Base-by-base conservation (phyloP, 37 sponge, comb jelly and placozoan genomes). In the Crambe crambe region DNA sequence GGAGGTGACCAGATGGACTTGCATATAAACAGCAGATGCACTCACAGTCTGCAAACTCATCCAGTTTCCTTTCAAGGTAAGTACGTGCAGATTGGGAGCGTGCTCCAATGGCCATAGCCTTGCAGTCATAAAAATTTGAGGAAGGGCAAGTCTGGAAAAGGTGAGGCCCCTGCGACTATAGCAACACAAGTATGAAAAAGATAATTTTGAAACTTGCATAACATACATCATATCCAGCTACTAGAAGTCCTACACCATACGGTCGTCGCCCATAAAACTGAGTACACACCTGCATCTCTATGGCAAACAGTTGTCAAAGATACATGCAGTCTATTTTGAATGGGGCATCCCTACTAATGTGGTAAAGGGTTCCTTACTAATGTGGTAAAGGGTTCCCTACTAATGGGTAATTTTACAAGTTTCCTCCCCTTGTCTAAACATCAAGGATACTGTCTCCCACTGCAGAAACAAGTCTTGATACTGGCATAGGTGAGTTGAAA, bases 41-140 rank as follows among this genome's bases (percentile, higher is more conserved):
- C 87, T 70, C 41, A 89, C 95, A 71, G 47, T 95, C 90, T 32
- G 32, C 2, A 56, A 99, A 90, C 18, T 85, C 72, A 12, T 90
- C 86, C 59, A 93, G 37, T 10, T 96, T 73, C 80, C 86, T 98
- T 82, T 98, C 99, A 25, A 98, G 82, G 78, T 98, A 98, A 0
- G 99, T 98, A 23, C 97, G 68, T 8, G 95, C 99, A 51, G 89
- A 83, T 80, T 92, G 99, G 68, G 99, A 98, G 41, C 99, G 56
- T 10, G 99, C 93, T 36, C 99, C 99, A 79, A 98, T 98, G 34
- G 99, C 92, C 99, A 98, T 98, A n/a, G 90, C 89, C 80, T 91
- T 93, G 83, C 99, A 98, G 78, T 98, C 95, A 68, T 91, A 96
- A 70, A 83, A 96, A 84, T 98, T 96, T 20, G 99, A 89, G 21